Percentiles rank a stretch among this genome's conserved stretches.
Conservation (phyloP, 1,140 invertebrate species). For the Drosophila ficusphila region DNA sequence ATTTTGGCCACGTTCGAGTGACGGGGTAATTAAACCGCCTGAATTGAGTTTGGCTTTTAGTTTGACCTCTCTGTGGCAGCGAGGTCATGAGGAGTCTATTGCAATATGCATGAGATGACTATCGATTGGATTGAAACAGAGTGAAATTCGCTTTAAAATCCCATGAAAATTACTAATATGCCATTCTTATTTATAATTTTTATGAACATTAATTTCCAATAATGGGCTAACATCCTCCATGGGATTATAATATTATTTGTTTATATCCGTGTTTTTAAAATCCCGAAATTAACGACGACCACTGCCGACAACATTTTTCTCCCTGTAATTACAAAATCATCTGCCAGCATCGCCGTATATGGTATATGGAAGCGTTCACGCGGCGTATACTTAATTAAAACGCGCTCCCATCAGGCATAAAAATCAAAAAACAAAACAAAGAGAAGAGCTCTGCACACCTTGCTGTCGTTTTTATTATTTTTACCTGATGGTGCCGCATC, state of each 20-base stretch:
- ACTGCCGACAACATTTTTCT: not conserved
- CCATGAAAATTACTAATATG: too few species aligned
- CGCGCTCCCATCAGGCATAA: slow-evolving; percentile 46
- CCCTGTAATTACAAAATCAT: slow-evolving; percentile 32
- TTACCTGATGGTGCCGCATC: slow-evolving; percentile 57
- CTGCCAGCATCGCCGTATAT: slow-evolving; percentile 22
- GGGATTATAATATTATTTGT: too few species aligned
- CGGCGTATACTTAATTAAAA: slow-evolving; percentile 77
- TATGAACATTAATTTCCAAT: too few species aligned
- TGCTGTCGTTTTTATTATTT: slow-evolving; percentile 17
- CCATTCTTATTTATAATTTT: too few species aligned
- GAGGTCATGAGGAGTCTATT: slow-evolving; percentile 17
- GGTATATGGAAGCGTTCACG: slow-evolving; percentile 44
- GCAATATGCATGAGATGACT: slow-evolving; percentile 16
- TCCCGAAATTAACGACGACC: too few species aligned
- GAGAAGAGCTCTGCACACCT: slow-evolving; percentile 20
- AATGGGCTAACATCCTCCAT: too few species aligned
- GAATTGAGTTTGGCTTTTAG: slow-evolving; percentile 24
- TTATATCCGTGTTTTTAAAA: too few species aligned
- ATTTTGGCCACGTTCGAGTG: slow-evolving; percentile 64
- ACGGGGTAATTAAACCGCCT: slow-evolving; percentile 59
- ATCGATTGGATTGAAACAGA: not conserved
- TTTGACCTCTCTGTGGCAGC: slow-evolving; percentile 19
- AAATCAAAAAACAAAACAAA: slow-evolving; percentile 35
- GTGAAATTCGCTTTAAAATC: not conserved